phyloP scores from a whole-genome alignment of 2,888 invertebrate species.

The Xanthorhoe spadicearia region DNA sequence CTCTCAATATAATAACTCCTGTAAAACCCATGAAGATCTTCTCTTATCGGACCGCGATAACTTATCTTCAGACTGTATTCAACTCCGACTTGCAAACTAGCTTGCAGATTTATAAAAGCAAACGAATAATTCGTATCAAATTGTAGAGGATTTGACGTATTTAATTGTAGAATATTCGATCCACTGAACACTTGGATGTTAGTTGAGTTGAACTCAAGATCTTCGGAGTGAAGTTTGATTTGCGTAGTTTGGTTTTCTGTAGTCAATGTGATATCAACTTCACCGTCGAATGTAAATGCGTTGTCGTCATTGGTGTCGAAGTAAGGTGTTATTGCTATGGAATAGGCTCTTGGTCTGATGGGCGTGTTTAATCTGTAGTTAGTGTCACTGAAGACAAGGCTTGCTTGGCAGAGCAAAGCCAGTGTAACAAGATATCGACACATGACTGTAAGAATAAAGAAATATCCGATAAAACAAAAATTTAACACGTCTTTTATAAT shows the following conservation, averaged over 20 bases:
- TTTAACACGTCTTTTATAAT: no score
- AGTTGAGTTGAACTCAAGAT: conserved; percentile 57
- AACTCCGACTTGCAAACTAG: conserved; percentile 60
- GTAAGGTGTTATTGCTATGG: conserved; percentile 80
- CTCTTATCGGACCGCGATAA: conserved; percentile 83
- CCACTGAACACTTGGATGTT: conserved; percentile 59
- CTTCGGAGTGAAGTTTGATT: conserved; percentile 74
- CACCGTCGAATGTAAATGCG: conserved; percentile 79
- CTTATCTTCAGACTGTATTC: conserved; percentile 78
- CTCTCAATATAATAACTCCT: conserved; percentile 83
- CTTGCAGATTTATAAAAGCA: conserved; percentile 73
- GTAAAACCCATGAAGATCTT: conserved; percentile 86
- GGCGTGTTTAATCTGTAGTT: conserved; percentile 70
- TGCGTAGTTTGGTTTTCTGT: conserved; percentile 56
- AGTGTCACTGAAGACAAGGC: conserved; percentile 55
- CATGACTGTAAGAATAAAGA: conserved; percentile 64
- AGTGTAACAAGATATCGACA: conserved; percentile 47
- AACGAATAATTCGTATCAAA: conserved; percentile 76
- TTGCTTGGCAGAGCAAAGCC: conserved; percentile 50
- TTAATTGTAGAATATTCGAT: conserved; percentile 47
- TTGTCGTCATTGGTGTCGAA: conserved; percentile 70
- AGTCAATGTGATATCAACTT: conserved; percentile 70
- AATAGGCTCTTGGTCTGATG: conserved; percentile 82
- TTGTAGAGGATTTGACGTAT: conserved; percentile 54
- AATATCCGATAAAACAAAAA: neutral